Conservation (phyloP, 2,888 invertebrate genomes). For the Agrotis exclamationis region DNA sequence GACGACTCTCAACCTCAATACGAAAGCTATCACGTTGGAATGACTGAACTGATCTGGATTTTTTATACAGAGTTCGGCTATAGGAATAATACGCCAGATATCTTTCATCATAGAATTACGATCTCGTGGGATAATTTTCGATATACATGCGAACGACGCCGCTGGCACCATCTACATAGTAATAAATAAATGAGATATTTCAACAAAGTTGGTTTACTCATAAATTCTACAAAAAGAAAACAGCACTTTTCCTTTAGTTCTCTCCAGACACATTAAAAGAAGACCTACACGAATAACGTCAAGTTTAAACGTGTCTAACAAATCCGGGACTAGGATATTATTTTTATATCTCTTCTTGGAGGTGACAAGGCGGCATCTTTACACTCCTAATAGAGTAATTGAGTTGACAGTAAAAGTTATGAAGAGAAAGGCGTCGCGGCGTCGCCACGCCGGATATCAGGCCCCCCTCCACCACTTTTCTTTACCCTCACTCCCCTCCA, state of each 20-base stretch:
- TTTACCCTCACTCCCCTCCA: conserved; percentile 69
- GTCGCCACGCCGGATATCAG: conserved; percentile 87
- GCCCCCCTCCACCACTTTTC: conserved; percentile 75
- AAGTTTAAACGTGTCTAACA: conserved; percentile 56
- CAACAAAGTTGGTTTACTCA: background rate
- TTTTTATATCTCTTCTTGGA: conserved; percentile 62
- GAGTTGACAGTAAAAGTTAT: conserved; percentile 89
- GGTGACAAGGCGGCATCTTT: conserved; percentile 65
- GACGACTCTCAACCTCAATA: background rate
- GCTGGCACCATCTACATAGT: background rate
- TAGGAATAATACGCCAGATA: too few species aligned
- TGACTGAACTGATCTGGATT: too few species aligned
- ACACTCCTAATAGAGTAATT: conserved; percentile 82
- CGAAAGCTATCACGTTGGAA: background rate
- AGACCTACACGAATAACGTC: conserved; percentile 44
- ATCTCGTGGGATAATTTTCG: background rate
- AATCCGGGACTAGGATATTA: conserved; percentile 55
- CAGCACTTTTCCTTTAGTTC: conserved; percentile 15
- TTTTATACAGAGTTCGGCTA: too few species aligned
- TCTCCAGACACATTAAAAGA: conserved; percentile 3
- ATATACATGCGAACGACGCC: background rate
- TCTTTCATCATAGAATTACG: too few species aligned
- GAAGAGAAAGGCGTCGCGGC: conserved; percentile 83
- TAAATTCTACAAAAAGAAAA: background rate
- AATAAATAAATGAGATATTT: background rate